Conservation (phyloP, 2,888 invertebrate species). For the Odontocolon sp. region DNA sequence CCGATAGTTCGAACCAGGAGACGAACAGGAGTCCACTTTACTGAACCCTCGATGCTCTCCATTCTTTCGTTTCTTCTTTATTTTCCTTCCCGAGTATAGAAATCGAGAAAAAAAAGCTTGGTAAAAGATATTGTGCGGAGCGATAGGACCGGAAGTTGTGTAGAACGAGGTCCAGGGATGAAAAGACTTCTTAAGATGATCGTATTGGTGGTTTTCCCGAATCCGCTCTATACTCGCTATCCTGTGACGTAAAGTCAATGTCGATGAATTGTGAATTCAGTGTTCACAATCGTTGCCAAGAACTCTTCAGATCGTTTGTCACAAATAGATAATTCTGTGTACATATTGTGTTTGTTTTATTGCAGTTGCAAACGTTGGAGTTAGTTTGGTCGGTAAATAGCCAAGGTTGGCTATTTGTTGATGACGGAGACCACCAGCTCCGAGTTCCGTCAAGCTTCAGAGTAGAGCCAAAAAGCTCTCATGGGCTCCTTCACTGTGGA, state of each 20-base stretch:
- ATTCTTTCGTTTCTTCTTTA: slow-evolving; percentile 43
- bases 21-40: neutral
- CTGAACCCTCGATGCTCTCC: neutral
- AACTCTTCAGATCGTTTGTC: neutral
- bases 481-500: neutral
- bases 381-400: no score
- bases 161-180: slow-evolving; percentile 27
- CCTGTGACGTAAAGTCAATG: neutral
- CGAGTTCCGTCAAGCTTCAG: slow-evolving; percentile 2
- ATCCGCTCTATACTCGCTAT: no score
- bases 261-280: neutral
- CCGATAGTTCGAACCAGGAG: slow-evolving; percentile 36
- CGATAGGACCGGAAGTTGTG: slow-evolving; percentile 45
- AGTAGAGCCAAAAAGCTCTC: slow-evolving; percentile 9
- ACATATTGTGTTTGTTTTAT: neutral
- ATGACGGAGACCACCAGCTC: neutral
- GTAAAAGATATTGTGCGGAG: slow-evolving; percentile 40
- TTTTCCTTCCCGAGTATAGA: slow-evolving; percentile 41
- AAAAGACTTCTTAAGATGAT: slow-evolving; percentile 42
- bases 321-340: neutral
- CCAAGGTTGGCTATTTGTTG: no score
- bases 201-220: slow-evolving; percentile 3
- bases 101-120: slow-evolving; percentile 37
- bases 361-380: no score
- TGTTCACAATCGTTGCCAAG: neutral